Base-by-base conservation (phyloP, 2,888 invertebrate species). In the Monopis laevigella region DNA sequence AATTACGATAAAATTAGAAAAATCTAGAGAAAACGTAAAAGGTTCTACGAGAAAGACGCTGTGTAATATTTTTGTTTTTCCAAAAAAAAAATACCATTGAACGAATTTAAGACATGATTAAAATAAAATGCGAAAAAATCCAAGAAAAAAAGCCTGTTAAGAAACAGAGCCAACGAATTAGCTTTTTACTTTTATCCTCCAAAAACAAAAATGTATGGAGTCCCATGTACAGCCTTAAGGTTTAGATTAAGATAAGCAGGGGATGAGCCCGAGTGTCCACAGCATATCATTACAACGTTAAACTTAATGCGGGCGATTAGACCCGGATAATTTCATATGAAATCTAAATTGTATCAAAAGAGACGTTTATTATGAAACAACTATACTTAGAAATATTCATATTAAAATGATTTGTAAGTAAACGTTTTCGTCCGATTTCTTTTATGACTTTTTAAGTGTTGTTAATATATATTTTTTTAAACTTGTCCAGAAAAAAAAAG, bases 311-410 rank as follows among this genome's bases (percentile, higher is more conserved):
- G 65, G 58, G 58, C 56, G 45, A 47, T 46, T 41, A 46, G 45
- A 51, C 47, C 11, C 54, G 55, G 59, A 62, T 68, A 64, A 65
- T 70, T 66, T 59, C 47, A 52, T 48, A 48, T 55, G 57, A 58
- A 61, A 65, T 72, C 71, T 71, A 75, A 75, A 75, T 74, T 73
- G 65, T 75, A 71, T 67, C 72, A 65, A 60, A 65, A 59, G 41
- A 34, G 14, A 16, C 29, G 40, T 16, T 34, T 41, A 35, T 35
- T 35, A 28, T n/a, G n/a, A n/a, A n/a, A n/a, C n/a, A n/a, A n/a
- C n/a, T n/a, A n/a, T n/a, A n/a, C n/a, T n/a, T n/a, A n/a, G n/a
- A 40, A 18, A 29, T 17, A n/a, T 18, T 13, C 13, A 36, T 21
- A 21, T 21, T 21, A 36, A 36, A 36, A 8, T 36, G 36, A 12